Conservation (phyloP, 2,113 vertebrate species). For the Gallinago undulata region DNA sequence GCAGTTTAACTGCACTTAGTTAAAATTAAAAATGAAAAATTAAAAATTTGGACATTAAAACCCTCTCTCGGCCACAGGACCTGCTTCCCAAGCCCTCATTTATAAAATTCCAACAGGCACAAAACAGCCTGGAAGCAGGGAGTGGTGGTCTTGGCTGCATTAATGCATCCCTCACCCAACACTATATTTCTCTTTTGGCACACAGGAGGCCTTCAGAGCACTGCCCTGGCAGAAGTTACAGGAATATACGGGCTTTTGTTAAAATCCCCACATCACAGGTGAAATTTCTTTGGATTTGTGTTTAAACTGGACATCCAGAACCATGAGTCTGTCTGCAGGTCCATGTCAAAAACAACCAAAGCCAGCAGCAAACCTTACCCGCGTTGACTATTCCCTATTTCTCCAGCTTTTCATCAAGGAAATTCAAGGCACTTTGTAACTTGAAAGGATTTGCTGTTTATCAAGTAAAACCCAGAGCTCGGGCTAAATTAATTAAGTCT, state of each 20-base stretch:
- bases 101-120: background rate
- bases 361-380: accelerated
- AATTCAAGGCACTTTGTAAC: background rate
- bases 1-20: background rate
- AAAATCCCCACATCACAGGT: background rate
- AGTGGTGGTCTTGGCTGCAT: background rate
- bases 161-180: background rate
- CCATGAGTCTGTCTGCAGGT: background rate
- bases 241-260: accelerated
- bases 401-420: background rate
- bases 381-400: background rate
- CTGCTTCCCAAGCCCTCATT: background rate
- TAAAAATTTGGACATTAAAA: background rate
- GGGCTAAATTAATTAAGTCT: conserved; percentile 1
- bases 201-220: background rate
- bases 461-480: background rate
- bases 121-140: background rate
- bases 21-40: too few species aligned
- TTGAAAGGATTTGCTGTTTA: background rate
- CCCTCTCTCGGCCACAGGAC: accelerated
- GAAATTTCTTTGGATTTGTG: background rate
- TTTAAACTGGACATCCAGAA: background rate
- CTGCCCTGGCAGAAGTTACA: background rate
- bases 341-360: background rate
- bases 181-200: background rate